Evolutionary conservation across 2,797 vertebrate species (phyloP), one percentile per base, ranked within the genome.

Genomic region (Thunnus albacares): DNA sequence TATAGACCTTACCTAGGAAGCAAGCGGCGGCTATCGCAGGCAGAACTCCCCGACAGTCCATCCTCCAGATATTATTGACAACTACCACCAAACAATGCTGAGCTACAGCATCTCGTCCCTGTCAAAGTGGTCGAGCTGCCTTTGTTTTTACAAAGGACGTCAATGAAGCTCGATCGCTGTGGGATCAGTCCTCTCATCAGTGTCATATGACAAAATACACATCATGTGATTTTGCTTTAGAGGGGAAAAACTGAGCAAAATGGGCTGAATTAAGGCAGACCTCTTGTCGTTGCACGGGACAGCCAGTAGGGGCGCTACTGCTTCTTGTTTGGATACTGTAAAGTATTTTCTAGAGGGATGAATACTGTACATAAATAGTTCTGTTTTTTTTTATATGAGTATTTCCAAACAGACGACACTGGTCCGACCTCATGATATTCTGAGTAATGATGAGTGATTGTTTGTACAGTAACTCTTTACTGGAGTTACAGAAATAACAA

Each of bases 161-260:
- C 51, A 0, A 73, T 5, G 62, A 49, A 55, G 75, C 38, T 30
- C 45, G 47, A 33, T 59, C 41, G 41, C 72, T 14, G 63, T 14
- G 59, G 79, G 84, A 81, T 68, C 80, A 52, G 55, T 87, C 75
- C 68, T 74, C 80, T 90, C 87, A 86, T 91, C 90, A 75, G 85
- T 77, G 92, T 95, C 95, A 95, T 92, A 91, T 95, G 95, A 95
- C 95, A 91, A 91, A 88, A 89, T 70, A 73, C 64, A 68, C 79
- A 92, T 94, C 95, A 96, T 94, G 95, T 96, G 96, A 95, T 93
- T 94, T 73, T 81, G 83, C 89, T 92, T 90, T 77, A 71, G 58
- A 52, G 67, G 22, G 60, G 17, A 79, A 90, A 84, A 85, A 71
- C 18, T 12, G 59, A 77, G 73, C n/a, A 43, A 68, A 85, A 62